Conservation (phyloP, 2,797 vertebrate genomes). For the Pagetopsis macropterus region DNA sequence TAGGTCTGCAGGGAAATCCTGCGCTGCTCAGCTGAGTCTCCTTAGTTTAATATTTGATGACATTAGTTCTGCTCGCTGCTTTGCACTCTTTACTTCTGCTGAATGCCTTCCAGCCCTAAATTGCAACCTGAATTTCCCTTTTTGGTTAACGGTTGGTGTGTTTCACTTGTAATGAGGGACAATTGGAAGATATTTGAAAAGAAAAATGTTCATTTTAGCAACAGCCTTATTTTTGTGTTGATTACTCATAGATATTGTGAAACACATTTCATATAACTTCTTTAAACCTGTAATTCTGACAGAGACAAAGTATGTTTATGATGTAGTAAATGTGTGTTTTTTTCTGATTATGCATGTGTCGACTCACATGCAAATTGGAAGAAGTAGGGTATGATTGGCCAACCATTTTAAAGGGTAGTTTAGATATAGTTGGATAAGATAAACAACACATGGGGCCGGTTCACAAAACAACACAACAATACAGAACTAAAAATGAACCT, state of each 20-base stretch:
- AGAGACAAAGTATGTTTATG: not conserved
- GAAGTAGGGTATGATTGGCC: not conserved
- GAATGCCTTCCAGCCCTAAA: conserved; percentile 51
- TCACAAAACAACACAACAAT: not conserved
- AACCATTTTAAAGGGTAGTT: not conserved
- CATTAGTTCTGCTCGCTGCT: conserved; percentile 85
- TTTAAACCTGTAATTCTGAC: not conserved
- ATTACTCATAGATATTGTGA: conserved; percentile 3
- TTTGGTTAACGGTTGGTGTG: conserved; percentile 38
- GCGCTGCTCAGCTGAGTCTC: conserved; percentile 62
- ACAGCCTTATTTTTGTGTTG: conserved; percentile 1
- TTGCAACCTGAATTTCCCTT: conserved; percentile 36
- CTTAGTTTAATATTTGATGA: conserved; percentile 87
- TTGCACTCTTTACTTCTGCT: conserved; percentile 69
- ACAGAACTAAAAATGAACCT: not conserved
- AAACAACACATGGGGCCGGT: not conserved
- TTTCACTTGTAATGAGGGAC: conserved; percentile 49
- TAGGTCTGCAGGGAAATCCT: conserved; percentile 58
- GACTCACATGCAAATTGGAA: not conserved
- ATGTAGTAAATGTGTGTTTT: conserved; percentile 9
- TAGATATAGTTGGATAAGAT: conserved; percentile 1
- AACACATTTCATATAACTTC: conserved; percentile 1
- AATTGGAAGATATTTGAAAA: conserved; percentile 36
- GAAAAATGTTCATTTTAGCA: conserved; percentile 25
- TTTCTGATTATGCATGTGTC: not conserved